These are phyloP conservation scores for Apis dorsata DNA, from an alignment of 1,140 invertebrate genomes.

Conservation along the genomic window DNA sequence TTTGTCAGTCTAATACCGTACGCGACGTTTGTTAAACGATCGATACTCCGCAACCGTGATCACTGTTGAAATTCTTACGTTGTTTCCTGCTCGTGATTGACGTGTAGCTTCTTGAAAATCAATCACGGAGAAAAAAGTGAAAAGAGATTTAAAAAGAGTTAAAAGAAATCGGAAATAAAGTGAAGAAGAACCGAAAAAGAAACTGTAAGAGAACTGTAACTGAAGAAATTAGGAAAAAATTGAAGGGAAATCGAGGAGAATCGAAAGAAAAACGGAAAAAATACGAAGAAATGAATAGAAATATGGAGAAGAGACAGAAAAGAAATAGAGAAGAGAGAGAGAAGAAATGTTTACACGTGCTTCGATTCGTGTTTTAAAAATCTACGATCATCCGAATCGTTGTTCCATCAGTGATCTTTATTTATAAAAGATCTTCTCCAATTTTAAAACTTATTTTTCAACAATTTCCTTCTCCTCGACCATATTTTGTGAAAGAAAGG, in stretches of 20 bases:
- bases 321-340: not conserved
- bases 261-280: not conserved
- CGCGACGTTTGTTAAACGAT: not conserved
- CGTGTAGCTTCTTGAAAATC: not conserved
- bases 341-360: not conserved
- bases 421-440: not conserved
- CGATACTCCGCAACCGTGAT: slow-evolving; percentile 25
- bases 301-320: not conserved
- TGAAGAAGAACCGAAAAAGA: too few relatives aligned
- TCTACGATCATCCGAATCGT: not conserved
- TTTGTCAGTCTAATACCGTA: slow-evolving; percentile 27
- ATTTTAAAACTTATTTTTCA: too few relatives aligned
- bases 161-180: too few relatives aligned
- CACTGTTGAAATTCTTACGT: not conserved
- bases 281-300: not conserved
- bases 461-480: not conserved
- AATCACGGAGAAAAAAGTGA: not conserved
- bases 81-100: not conserved
- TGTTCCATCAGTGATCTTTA: not conserved
- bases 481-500: not conserved
- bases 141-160: not conserved
- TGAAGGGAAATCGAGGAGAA: not conserved
- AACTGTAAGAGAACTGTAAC: not conserved
- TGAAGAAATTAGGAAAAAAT: not conserved
- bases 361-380: not conserved